Percentiles rank a stretch among this genome's conserved stretches.
These are phyloP conservation scores for Neoascia interrupta DNA, from an alignment of 2,888 invertebrate species.

Conservation along the genomic window DNA sequence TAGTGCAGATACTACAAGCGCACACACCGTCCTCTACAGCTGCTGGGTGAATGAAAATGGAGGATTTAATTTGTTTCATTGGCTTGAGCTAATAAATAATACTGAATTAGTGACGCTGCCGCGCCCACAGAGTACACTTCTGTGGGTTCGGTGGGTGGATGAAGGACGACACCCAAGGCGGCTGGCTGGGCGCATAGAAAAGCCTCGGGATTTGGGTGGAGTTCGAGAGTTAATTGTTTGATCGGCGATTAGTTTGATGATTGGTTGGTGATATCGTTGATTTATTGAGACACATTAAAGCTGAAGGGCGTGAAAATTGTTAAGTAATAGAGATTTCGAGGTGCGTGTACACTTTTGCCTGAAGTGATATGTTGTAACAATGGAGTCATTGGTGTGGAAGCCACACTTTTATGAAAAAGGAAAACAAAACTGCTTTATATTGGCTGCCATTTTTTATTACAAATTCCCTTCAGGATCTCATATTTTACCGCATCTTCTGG, in stretches of 20 bases:
- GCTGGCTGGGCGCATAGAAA: neutral
- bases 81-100: constrained; percentile 59
- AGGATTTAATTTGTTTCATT: constrained; percentile 66
- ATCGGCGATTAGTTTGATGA: constrained; percentile 68
- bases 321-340: constrained; percentile 24
- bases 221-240: constrained; percentile 64
- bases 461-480: neutral
- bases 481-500: neutral
- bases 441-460: neutral
- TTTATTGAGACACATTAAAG: constrained; percentile 55
- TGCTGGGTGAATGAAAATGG: constrained; percentile 30
- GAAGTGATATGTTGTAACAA: neutral
- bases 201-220: constrained; percentile 34
- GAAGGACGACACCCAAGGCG: neutral
- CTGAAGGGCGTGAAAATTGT: constrained; percentile 43
- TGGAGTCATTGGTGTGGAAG: neutral
- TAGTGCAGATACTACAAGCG: constrained; percentile 42
- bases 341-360: no score
- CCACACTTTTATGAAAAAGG: neutral
- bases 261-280: constrained; percentile 56
- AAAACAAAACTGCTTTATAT: no score
- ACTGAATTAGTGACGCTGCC: constrained; percentile 60
- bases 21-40: neutral
- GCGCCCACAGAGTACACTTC: constrained; percentile 42
- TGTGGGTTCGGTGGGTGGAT: neutral